These are phyloP conservation scores for Periplaneta americana DNA, from an alignment of 1,140 invertebrate genomes.

Conservation along the genomic window DNA sequence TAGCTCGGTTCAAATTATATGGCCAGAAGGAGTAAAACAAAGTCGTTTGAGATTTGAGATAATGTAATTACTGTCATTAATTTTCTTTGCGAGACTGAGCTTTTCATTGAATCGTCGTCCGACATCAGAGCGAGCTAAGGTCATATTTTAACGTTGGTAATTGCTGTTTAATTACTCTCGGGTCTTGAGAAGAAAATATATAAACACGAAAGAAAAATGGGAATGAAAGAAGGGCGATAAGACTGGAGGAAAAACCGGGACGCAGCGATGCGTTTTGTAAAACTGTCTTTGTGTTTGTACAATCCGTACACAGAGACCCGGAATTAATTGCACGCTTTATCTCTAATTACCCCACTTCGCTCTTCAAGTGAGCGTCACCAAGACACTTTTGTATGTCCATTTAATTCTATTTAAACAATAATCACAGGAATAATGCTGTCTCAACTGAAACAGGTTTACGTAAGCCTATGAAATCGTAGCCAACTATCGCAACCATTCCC, in stretches of 20 bases:
- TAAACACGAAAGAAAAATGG: background rate
- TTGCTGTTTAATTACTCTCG: background rate
- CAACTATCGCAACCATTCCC: no score
- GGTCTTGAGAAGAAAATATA: background rate
- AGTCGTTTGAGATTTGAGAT: background rate
- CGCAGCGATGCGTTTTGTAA: no score
- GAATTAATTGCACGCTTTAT: no score
- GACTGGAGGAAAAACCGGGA: background rate
- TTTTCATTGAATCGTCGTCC: background rate
- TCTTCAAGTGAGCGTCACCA: no score
- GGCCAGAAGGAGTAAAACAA: background rate
- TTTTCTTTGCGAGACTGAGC: background rate
- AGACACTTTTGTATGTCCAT: no score
- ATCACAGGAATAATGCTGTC: no score
- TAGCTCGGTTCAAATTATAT: background rate
- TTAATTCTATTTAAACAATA: no score
- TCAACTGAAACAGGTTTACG: no score
- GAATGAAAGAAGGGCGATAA: background rate
- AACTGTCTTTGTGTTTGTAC: no score
- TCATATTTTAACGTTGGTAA: background rate
- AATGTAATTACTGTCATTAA: background rate
- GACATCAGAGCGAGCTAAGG: background rate
- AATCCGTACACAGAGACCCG: no score
- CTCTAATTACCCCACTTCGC: no score
- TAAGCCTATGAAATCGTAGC: no score